Percentiles rank a stretch among this genome's conserved stretches.
Conservation (phyloP, 2,888 invertebrate species). For the Andrena chrysosceles region DNA sequence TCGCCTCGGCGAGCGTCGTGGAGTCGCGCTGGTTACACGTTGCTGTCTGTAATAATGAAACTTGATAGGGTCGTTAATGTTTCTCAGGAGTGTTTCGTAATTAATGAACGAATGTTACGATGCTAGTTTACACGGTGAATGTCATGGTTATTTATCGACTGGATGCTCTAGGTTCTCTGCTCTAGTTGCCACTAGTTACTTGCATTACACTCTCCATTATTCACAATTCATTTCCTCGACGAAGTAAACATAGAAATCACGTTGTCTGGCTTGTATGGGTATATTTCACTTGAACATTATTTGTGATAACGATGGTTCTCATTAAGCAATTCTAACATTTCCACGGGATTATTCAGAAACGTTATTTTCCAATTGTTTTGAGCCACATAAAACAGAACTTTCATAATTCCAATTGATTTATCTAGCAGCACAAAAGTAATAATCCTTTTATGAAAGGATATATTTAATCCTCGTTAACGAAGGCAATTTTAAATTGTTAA, state of each 20-base stretch:
- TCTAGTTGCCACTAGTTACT: neutral
- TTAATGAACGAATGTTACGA: constrained; percentile 1
- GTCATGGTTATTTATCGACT: neutral
- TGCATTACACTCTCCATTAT: neutral
- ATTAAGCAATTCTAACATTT: too few species aligned
- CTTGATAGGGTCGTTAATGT: constrained; percentile 14
- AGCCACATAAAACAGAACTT: too few species aligned
- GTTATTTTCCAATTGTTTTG: too few species aligned
- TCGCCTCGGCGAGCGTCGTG: neutral
- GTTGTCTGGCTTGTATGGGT: too few species aligned
- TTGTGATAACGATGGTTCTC: too few species aligned
- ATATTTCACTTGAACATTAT: too few species aligned
- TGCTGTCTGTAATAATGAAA: neutral
- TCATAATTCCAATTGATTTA: too few species aligned
- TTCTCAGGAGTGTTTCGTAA: neutral
- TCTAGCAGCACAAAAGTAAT: too few species aligned
- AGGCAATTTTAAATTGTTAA: neutral
- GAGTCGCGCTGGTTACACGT: neutral
- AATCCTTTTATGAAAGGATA: neutral
- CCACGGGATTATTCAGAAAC: too few species aligned
- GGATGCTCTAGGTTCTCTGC: neutral
- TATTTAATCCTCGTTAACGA: neutral
- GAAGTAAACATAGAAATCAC: neutral
- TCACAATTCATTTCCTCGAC: neutral
- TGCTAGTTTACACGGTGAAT: neutral